These are phyloP conservation scores for Mesocentrotus franciscanus DNA, from an alignment of 53 echinoderm and acorn worm species.

Conservation along the genomic window DNA sequence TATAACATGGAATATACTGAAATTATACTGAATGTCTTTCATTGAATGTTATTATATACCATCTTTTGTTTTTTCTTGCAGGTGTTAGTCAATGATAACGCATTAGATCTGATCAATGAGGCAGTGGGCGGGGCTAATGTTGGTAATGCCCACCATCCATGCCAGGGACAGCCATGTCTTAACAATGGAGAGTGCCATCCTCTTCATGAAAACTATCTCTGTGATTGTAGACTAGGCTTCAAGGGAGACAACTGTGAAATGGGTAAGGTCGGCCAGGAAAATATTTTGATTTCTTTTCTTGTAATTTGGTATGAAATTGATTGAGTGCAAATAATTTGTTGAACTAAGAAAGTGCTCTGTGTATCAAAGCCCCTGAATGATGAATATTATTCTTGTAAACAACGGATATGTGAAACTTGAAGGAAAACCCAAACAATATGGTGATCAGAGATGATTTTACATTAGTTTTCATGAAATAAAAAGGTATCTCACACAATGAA, in stretches of 20 bases:
- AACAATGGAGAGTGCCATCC: slow-evolving; percentile 89
- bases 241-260: slow-evolving; percentile 90
- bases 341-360: too few species aligned
- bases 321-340: neutral
- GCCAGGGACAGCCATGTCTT: slow-evolving; percentile 79
- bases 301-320: neutral
- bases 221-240: slow-evolving; percentile 87
- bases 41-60: neutral
- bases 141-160: slow-evolving; percentile 89
- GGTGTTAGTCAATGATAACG: slow-evolving; percentile 89
- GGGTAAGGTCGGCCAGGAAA: slow-evolving; percentile 64
- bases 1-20: neutral
- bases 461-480: too few species aligned
- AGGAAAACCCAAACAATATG: too few species aligned
- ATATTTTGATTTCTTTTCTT: neutral
- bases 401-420: too few species aligned
- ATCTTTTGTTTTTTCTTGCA: slow-evolving; percentile 3
- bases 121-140: slow-evolving; percentile 90
- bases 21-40: neutral
- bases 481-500: too few species aligned
- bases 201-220: slow-evolving; percentile 79
- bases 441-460: too few species aligned
- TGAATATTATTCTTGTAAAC: too few species aligned
- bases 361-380: too few species aligned
- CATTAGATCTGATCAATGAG: slow-evolving; percentile 83